Evolutionary conservation across 1,140 invertebrate genomes (phyloP).

Genomic region (Aphis craccivora): DNA sequence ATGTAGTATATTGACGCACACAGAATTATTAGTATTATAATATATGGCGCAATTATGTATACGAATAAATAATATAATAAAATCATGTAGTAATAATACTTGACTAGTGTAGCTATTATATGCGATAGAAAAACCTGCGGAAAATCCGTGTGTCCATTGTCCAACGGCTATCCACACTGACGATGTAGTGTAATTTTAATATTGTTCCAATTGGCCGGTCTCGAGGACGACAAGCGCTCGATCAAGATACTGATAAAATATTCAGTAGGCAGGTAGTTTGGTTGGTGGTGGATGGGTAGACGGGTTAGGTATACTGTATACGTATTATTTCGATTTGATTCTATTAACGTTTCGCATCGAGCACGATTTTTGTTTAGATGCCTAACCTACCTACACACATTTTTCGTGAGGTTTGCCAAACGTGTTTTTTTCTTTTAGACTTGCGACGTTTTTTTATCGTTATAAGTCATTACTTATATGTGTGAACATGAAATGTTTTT

Average conservation of each 20-base stretch:
- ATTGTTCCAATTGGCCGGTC: neutral
- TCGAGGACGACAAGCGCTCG: neutral
- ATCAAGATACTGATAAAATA: neutral
- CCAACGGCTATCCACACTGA: neutral
- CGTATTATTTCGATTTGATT: slow-evolving; percentile 2
- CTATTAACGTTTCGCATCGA: neutral
- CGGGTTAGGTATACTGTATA: neutral
- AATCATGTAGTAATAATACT: neutral
- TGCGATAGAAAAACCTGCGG: neutral
- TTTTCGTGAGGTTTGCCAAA: neutral
- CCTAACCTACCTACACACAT: neutral
- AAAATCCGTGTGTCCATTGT: neutral
- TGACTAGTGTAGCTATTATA: neutral
- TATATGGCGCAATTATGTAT: neutral
- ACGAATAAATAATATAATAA: neutral
- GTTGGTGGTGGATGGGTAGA: neutral
- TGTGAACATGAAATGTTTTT: neutral
- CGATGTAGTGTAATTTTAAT: neutral
- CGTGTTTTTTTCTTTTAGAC: neutral
- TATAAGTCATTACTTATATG: neutral
- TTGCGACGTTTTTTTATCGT: neutral
- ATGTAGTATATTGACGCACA: neutral
- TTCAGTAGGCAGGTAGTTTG: neutral
- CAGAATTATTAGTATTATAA: neutral
- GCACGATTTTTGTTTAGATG: neutral